phyloP scores from a whole-genome alignment of 2,113 vertebrate species.

The Varanus komodoensis region DNA sequence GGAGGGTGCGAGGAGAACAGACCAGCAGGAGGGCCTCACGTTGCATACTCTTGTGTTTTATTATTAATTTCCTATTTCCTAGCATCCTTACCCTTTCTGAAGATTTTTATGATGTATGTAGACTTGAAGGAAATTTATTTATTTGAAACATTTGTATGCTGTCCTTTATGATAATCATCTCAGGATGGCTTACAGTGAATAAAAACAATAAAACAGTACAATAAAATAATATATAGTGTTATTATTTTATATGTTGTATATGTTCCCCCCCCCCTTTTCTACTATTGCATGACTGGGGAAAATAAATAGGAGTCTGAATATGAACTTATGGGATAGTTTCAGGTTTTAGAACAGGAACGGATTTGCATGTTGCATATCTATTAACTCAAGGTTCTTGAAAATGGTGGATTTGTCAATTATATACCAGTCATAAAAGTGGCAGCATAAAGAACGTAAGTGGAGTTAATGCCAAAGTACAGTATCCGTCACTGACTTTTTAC shows the following conservation, averaged over 20 bases:
- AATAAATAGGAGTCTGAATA: background rate
- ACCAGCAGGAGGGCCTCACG: too few species aligned
- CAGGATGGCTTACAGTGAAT: too few species aligned
- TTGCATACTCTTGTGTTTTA: background rate
- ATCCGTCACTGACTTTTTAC: background rate
- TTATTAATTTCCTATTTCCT: background rate
- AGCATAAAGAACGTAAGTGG: background rate
- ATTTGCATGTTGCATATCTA: background rate
- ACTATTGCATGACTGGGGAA: too few species aligned
- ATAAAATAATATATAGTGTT: too few species aligned
- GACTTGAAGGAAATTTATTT: background rate
- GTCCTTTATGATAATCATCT: too few species aligned
- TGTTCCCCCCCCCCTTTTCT: background rate
- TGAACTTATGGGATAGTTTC: background rate
- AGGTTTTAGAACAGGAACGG: background rate
- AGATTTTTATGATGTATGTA: background rate
- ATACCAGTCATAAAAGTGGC: background rate
- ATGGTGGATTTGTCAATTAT: background rate
- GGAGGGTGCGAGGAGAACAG: too few species aligned
- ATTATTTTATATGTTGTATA: too few species aligned
- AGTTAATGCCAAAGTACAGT: background rate
- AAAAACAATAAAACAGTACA: too few species aligned
- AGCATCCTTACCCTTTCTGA: too few species aligned
- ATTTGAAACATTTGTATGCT: too few species aligned
- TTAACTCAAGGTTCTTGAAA: background rate